phyloP scores from a whole-genome alignment of 2,888 invertebrate species.

The Prosopocoilus inquinatus region DNA sequence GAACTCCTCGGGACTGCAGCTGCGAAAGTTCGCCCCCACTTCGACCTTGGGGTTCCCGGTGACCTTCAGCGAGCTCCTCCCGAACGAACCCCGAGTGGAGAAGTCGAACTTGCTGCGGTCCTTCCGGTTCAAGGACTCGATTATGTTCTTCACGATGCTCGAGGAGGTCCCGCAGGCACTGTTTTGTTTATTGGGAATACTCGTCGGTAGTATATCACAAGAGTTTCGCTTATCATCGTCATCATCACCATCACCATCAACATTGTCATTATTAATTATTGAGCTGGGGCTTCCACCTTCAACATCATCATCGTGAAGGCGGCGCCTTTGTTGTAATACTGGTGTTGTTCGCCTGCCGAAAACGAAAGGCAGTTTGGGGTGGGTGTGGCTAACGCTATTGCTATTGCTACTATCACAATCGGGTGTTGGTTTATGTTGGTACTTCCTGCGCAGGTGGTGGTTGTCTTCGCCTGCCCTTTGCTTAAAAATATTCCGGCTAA shows the following conservation, averaged over 20 bases:
- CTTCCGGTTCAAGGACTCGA: slow-evolving; percentile 46
- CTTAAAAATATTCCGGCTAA: slow-evolving; percentile 37
- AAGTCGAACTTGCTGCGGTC: slow-evolving; percentile 37
- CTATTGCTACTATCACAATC: too few species aligned
- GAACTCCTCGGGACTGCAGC: slow-evolving; percentile 36
- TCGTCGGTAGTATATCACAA: neutral
- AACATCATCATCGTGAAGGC: too few species aligned
- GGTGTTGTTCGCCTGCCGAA: too few species aligned
- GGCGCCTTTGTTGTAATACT: too few species aligned
- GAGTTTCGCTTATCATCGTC: too few species aligned
- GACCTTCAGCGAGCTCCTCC: slow-evolving; percentile 45
- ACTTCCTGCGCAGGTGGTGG: slow-evolving; percentile 1
- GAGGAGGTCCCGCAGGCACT: slow-evolving; percentile 22
- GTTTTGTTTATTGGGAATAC: slow-evolving; percentile 7
- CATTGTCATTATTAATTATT: too few species aligned
- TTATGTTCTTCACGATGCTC: slow-evolving; percentile 45
- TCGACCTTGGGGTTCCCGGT: slow-evolving; percentile 38
- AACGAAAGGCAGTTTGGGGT: too few species aligned
- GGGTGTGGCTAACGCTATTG: too few species aligned
- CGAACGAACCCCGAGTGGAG: slow-evolving; percentile 38
- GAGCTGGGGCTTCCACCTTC: slow-evolving; percentile 3
- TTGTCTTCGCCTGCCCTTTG: neutral
- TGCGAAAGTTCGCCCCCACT: slow-evolving; percentile 17
- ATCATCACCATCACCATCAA: neutral
- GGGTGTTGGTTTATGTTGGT: neutral